phyloP scores from a whole-genome alignment of 2,888 invertebrate species.

The Dinocampus coccinellae region DNA sequence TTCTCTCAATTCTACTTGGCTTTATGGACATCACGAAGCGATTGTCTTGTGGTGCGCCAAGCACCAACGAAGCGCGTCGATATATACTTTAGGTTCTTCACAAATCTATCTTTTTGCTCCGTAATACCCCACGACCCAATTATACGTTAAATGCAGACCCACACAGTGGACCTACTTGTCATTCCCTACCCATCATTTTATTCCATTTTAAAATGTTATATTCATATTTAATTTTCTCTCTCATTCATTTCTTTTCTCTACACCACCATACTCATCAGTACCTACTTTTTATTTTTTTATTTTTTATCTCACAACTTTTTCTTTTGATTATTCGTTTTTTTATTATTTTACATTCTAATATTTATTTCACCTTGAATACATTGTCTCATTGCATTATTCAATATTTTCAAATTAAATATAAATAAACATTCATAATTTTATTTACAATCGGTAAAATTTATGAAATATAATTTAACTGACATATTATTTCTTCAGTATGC shows the following conservation, averaged over 20 bases:
- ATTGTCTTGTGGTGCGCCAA: conserved; percentile 41
- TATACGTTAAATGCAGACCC: neutral
- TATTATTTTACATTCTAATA: too few species aligned
- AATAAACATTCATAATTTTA: too few species aligned
- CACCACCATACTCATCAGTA: conserved; percentile 7
- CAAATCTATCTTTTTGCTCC: conserved; percentile 30
- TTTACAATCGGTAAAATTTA: neutral
- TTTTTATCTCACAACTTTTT: too few species aligned
- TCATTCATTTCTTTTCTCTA: conserved; percentile 18
- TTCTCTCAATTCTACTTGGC: conserved; percentile 43
- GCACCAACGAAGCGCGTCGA: conserved; percentile 54
- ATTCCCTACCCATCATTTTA: conserved; percentile 22
- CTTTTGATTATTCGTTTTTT: too few species aligned
- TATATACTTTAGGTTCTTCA: conserved; percentile 39
- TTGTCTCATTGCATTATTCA: too few species aligned
- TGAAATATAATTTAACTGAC: too few species aligned
- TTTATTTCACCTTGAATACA: too few species aligned
- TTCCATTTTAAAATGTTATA: conserved; percentile 23
- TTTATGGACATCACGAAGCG: conserved; percentile 38
- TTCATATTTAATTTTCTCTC: conserved; percentile 14
- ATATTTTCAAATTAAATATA: too few species aligned
- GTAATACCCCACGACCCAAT: conserved; percentile 42
- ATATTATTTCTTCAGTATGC: neutral
- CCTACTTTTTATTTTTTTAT: neutral
- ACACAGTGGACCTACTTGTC: conserved; percentile 24